These are phyloP conservation scores for Hydrozoanthus gracilis DNA, from an alignment of 92 coral and sea anemone genomes.

Conservation along the genomic window DNA sequence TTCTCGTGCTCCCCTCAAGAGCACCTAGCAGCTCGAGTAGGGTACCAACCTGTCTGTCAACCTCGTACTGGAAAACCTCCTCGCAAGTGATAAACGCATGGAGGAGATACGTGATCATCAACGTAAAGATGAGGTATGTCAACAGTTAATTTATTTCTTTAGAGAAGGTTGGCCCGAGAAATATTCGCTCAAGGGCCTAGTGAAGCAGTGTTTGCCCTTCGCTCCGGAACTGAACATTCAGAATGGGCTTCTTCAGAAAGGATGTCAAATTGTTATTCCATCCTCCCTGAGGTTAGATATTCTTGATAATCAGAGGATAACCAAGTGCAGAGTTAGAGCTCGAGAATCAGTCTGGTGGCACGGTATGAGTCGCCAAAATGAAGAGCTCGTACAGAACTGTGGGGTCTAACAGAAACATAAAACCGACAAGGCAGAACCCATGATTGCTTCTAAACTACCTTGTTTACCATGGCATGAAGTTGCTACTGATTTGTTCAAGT, in stretches of 20 bases:
- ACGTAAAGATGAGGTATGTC: conserved; percentile 22
- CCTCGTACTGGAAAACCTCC: conserved; percentile 44
- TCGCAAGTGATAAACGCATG: conserved; percentile 50
- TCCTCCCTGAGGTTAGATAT: conserved; percentile 8
- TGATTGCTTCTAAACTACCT: conserved; percentile 27
- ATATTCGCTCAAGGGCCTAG: conserved; percentile 7
- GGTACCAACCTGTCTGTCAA: conserved; percentile 37
- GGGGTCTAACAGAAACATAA: conserved; percentile 23
- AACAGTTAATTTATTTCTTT: conserved; percentile 6
- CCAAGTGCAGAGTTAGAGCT: conserved; percentile 42
- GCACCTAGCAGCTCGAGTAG: conserved; percentile 27
- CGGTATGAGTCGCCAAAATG: conserved; percentile 28
- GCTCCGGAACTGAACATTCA: conserved; percentile 20
- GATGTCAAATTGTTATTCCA: conserved; percentile 20
- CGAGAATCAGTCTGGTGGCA: conserved; percentile 44
- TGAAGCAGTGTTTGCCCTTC: conserved; percentile 12
- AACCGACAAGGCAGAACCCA: conserved; percentile 28
- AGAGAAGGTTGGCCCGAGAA: conserved; percentile 5
- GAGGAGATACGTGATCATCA: neutral
- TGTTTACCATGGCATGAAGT: conserved; percentile 22
- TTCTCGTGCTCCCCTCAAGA: conserved; percentile 35
- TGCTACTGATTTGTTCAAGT: conserved; percentile 30
- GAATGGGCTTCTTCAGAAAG: conserved; percentile 10
- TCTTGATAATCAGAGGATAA: conserved; percentile 36
- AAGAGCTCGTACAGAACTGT: conserved; percentile 33